Percentiles rank a stretch among this genome's conserved stretches.
phyloP scores from a whole-genome alignment of 2,113 vertebrate species.

The Callopanchax toddi region DNA sequence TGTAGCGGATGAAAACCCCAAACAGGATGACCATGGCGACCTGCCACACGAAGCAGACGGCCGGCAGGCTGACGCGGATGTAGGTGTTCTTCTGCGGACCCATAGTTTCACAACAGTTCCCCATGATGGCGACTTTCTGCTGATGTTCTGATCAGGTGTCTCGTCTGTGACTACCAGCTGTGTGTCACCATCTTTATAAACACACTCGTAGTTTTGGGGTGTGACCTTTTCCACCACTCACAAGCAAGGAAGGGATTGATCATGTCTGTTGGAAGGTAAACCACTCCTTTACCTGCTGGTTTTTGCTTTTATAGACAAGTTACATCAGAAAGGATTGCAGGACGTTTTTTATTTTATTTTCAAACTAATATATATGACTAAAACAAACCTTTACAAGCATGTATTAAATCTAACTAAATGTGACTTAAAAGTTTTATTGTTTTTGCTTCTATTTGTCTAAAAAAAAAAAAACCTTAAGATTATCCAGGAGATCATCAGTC shows the following conservation, averaged over 20 bases:
- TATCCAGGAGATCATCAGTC: too few species aligned
- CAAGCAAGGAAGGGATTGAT: neutral
- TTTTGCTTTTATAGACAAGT: neutral
- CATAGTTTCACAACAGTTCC: conserved; percentile 52
- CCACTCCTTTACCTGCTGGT: conserved; percentile 27
- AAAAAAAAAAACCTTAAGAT: too few species aligned
- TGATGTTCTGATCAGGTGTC: conserved; percentile 5
- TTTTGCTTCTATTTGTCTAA: too few species aligned
- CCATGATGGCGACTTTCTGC: conserved; percentile 59
- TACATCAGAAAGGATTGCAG: neutral
- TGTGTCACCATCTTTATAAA: conserved; percentile 33
- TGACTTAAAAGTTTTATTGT: too few species aligned
- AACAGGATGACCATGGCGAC: conserved; percentile 89
- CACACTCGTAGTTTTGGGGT: neutral
- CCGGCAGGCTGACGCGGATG: conserved; percentile 86
- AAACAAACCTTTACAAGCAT: too few species aligned
- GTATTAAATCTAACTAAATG: too few species aligned
- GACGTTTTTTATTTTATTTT: neutral
- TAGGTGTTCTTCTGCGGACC: conserved; percentile 80
- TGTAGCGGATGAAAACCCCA: conserved; percentile 89
- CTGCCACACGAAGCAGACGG: conserved; percentile 87
- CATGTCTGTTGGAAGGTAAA: conserved; percentile 14
- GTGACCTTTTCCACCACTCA: conserved; percentile 22
- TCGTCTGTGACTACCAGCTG: conserved; percentile 10
- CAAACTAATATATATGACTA: neutral